A percentile compares a stretch with the other conserved stretches of the same genome.
Conservation (phyloP, 2,797 vertebrate genomes). For the Decapterus maruadsi region DNA sequence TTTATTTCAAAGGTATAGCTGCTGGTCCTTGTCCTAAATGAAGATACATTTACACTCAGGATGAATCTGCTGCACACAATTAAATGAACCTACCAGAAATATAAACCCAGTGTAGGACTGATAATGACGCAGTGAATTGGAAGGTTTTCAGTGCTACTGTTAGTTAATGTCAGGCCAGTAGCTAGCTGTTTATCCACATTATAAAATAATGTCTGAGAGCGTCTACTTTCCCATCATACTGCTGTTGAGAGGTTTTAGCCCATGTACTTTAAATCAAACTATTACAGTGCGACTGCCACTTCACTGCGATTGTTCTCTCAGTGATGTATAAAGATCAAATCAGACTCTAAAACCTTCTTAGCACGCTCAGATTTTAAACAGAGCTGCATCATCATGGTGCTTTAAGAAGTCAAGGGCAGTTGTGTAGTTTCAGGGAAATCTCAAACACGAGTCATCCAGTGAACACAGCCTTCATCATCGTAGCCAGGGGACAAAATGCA, state of each 20-base stretch:
- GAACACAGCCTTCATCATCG: neutral
- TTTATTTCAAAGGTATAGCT: too few relatives aligned
- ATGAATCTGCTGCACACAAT: neutral
- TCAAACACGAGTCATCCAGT: neutral
- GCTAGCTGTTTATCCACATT: neutral
- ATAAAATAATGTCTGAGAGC: neutral
- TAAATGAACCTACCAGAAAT: neutral
- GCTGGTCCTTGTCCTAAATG: too few relatives aligned
- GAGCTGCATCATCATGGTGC: neutral
- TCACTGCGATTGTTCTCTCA: neutral
- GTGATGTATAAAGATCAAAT: too few relatives aligned
- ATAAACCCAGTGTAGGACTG: neutral
- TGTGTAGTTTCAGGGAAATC: neutral
- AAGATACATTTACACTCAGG: neutral
- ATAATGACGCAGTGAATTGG: neutral
- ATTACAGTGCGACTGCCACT: neutral
- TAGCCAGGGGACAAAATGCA: neutral
- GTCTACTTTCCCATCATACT: neutral
- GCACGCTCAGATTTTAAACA: neutral
- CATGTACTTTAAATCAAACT: neutral
- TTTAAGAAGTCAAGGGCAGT: neutral
- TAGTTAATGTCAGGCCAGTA: neutral
- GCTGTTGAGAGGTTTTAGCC: neutral
- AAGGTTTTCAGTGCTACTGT: neutral
- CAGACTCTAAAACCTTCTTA: neutral